Evolutionary conservation across 2,888 invertebrate species (phyloP).

Genomic region (Scrobipalpa costella): DNA sequence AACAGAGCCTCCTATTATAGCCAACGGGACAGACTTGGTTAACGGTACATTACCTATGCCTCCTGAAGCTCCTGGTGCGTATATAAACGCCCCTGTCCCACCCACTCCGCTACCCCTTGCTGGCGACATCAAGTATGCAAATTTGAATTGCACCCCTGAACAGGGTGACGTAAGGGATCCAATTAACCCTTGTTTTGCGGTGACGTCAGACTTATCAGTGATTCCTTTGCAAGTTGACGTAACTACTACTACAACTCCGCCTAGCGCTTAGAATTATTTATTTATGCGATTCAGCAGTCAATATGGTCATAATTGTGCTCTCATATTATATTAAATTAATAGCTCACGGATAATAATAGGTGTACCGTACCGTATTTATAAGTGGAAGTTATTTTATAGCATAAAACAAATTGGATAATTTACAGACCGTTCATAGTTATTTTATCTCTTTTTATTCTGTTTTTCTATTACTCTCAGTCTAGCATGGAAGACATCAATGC

Average conservation of each 20-base stretch:
- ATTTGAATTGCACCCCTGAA: conserved; percentile 54
- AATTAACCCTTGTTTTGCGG: conserved; percentile 67
- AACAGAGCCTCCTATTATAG: conserved; percentile 59
- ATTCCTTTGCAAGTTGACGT: conserved; percentile 54
- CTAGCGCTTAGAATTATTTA: conserved; percentile 25
- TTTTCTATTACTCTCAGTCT: no score
- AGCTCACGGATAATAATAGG: no score
- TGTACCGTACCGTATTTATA: no score
- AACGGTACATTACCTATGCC: conserved; percentile 38
- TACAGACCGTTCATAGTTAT: no score
- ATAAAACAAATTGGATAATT: no score
- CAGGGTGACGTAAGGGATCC: conserved; percentile 63
- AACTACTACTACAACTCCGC: conserved; percentile 23
- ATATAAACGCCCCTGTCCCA: conserved; percentile 45
- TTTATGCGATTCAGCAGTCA: neutral
- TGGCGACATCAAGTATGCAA: conserved; percentile 37
- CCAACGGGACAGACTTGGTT: conserved; percentile 40
- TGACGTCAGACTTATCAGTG: conserved; percentile 66
- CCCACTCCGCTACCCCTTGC: conserved; percentile 39
- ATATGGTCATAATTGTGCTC: no score
- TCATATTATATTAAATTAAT: neutral
- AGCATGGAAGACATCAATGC: no score
- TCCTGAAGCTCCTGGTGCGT: conserved; percentile 36
- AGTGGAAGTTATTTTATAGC: no score
- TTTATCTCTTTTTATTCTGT: no score